Evolutionary conservation across 2,888 invertebrate species (phyloP), one percentile per base, ranked within the genome.

Genomic region (Kryphioiulus occultus): DNA sequence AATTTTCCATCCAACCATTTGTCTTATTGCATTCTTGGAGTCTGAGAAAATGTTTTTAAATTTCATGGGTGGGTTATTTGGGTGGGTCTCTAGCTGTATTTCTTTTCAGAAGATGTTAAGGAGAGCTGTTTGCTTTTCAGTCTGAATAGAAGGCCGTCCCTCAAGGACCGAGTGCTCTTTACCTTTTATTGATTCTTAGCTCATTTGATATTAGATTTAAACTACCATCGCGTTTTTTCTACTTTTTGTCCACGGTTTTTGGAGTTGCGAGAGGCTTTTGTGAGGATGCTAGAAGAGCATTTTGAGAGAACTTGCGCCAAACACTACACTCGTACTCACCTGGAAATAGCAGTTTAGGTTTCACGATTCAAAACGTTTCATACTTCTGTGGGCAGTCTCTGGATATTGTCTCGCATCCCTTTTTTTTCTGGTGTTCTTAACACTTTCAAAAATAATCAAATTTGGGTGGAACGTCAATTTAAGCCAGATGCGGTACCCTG

Each of bases 181-280:
- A 68, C 68, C 68, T 68, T 68, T 68, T 68, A 68, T 68, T 68
- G 68, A 68, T 68, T 68, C 68, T 68, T 68, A 68, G 68, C 68
- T 68, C 68, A 68, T 68, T 68, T 68, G 68, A 68, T 68, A 68
- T 68, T 68, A 68, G 68, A 68, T 68, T 68, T 68, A 68, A 68
- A 26, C 68, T 68, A 68, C 68, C 22, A 68, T 68, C 22, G 68
- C 68, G 22, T 68, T 68, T 68, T 68, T 68, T 26, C 10, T 26
- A 22, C 26, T 68, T 68, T 68, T 68, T 68, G 22, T 68, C 68
- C 22, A 22, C 68, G 68, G 68, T 68, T 68, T 68, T 68, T 68
- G 68, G 68, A 59, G 59, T n/a, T 59, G n/a, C 59, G 59, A 59
- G 26, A 68, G 68, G 59, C 59, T 59, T 59, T 26, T 68, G 68